Evolutionary conservation across 1,140 invertebrate genomes (phyloP), one percentile per base, ranked within the genome.

Genomic region (Oryctes rhinoceros): DNA sequence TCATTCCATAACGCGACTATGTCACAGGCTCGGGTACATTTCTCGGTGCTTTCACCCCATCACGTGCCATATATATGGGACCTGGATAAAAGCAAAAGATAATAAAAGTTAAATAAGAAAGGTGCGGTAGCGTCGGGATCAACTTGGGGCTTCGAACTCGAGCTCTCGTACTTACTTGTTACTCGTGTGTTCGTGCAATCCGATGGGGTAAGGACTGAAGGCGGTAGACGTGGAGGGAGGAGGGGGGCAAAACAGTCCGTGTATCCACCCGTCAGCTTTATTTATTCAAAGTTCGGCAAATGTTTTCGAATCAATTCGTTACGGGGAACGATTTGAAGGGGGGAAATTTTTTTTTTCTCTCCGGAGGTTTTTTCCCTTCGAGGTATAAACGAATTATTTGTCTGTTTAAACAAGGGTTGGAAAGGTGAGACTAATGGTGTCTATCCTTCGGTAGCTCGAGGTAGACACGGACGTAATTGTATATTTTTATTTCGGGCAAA

Each of bases 101-200:
- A 71, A 71, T 71, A 71, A 71, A 71, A 37, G 65, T 71, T 71
- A 71, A 71, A 71, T 71, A 71, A 71, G 65, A 24, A 35, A 71
- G 65, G 65, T 71, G 65, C 35, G 35, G 65, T 37, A 24, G 4
- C 37, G 35, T 15, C 20, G 24, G 65, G 65, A 71, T 37, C 65
- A 71, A 37, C 18, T 11, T 9, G 3, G 35, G 24, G 24, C 65
- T 11, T 71, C 65, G 65, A 71, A 71, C 24, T 30, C 65, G 15
- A 59, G 53, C 18, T 18, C 18, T n/a, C 15, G 15, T 4, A n/a
- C 53, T 7, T 59, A 10, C 53, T 59, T 59, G 65, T 71, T 71
- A 37, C 11, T 71, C 20, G 7, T 24, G 20, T 30, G 65, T 71
- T n/a, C 20, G 13, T 15, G 53, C 53, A 62, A 20, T 62, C 15